Evolutionary conservation across 64 coral and sea anemone species (phyloP), one percentile per base, ranked within the genome.

Genomic region (Montipora efflorescens): DNA sequence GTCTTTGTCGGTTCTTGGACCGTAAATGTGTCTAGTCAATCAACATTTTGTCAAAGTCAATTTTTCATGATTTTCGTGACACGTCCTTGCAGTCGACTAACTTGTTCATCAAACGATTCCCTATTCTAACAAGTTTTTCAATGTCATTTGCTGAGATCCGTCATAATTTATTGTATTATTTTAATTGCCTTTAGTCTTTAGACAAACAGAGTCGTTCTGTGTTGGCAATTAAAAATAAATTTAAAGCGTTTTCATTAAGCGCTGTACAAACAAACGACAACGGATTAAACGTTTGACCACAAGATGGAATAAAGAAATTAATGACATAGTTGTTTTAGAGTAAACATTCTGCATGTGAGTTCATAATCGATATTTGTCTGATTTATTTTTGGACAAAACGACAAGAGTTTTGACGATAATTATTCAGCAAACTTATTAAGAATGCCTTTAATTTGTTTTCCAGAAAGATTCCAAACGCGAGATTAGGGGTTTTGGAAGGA

Each of bases 221-320:
- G 59, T 19, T 62, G 18, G 13, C 8, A 67, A 18, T 19, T 47
- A 68, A 84, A 48, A 25, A 25, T 68, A 14, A 18, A 84, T 84
- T n/a, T 48, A 84, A 36, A n/a, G 25, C 57, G 7, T 68, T 64
- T 84, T 68, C 64, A 84, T 84, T 84, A 84, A 84, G 43, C 64
- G 5, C n/a, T 61, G 81, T 61, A 18, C 67, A 61, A 84, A 84
- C 18, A 84, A 84, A 82, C 10, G 28, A 69, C 81, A 84, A 23
- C 13, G 43, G 15, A 47, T 68, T 8, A 8, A 84, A 45, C 7
- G 8, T 47, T n/a, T 18, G 81, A 48, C 67, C 67, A 67, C 23
- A 18, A 47, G 14, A 48, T 43, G 4, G 4, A 84, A 68, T 59
- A 84, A 68, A 22, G 20, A 46, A 36, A 43, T 9, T 2, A 20